phyloP scores from a whole-genome alignment of 1,140 invertebrate species.

The Gryon sp. region DNA sequence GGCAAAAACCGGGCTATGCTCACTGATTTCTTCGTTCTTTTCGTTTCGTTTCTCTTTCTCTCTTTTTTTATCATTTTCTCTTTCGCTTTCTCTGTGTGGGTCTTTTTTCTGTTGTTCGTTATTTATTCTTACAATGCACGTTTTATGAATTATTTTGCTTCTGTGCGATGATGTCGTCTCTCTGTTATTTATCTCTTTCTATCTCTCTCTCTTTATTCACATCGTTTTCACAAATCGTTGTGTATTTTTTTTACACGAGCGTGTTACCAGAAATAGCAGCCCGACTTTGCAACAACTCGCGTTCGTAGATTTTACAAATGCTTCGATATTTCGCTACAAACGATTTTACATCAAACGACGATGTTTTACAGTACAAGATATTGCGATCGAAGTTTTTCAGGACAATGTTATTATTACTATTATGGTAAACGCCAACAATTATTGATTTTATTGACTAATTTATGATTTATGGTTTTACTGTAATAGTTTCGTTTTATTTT shows the following conservation, averaged over 20 bases:
- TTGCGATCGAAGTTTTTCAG: constrained; percentile 31
- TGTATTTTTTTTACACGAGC: constrained; percentile 18
- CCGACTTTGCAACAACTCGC: constrained; percentile 18
- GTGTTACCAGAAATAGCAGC: constrained; percentile 28
- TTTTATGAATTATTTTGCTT: constrained; percentile 55
- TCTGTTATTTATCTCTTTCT: too few relatives aligned
- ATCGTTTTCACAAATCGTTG: constrained; percentile 26
- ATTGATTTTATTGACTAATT: background rate
- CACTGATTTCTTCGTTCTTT: constrained; percentile 37
- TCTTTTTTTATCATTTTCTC: too few relatives aligned
- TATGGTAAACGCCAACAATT: constrained; percentile 30
- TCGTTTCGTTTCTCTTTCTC: too few relatives aligned
- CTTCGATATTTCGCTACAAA: constrained; percentile 38
- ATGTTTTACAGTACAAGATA: constrained; percentile 47
- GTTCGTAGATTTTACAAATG: constrained; percentile 36
- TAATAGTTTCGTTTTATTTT: background rate
- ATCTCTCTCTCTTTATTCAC: constrained; percentile 21
- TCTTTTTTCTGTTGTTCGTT: constrained; percentile 37
- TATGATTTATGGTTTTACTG: background rate
- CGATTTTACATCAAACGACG: constrained; percentile 18
- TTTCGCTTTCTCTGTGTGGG: constrained; percentile 11
- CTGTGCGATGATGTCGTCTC: constrained; percentile 39
- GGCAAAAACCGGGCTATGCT: constrained; percentile 28
- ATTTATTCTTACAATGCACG: constrained; percentile 51
- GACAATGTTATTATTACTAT: constrained; percentile 32